These are phyloP conservation scores for Lanius collurio DNA, from an alignment of 2,113 vertebrate genomes.

Conservation along the genomic window DNA sequence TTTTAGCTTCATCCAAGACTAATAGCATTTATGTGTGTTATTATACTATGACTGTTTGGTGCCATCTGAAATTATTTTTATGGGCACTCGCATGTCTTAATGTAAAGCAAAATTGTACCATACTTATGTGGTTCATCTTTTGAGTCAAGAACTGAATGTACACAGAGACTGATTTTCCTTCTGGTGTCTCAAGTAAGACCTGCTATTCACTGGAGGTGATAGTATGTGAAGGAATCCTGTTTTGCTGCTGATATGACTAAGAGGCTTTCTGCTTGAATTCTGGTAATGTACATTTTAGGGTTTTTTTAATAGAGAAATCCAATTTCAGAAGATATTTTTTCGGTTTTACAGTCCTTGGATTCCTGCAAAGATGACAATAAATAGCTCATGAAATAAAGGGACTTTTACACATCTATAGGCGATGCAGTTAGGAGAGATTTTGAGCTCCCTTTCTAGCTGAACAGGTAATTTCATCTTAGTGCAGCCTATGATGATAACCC, in stretches of 20 bases:
- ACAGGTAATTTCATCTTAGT: not conserved
- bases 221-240: not conserved
- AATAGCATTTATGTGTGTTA: not conserved
- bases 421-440: not conserved
- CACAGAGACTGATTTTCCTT: not conserved
- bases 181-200: not conserved
- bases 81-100: not conserved
- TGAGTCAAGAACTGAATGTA: not conserved
- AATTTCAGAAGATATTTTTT: not conserved
- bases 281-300: fast-evolving
- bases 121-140: not conserved
- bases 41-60: not conserved
- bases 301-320: not conserved
- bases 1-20: not conserved
- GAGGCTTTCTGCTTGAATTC: not conserved
- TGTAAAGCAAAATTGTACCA: not conserved
- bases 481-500: not conserved
- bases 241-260: not conserved
- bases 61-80: not conserved
- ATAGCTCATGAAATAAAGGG: not conserved
- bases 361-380: not conserved
- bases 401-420: not conserved
- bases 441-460: not conserved
- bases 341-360: not conserved
- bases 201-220: not conserved